Evolutionary conservation across 2,113 vertebrate species (phyloP), one percentile per base, ranked within the genome.

Genomic region (Rhadina sibilatrix): DNA sequence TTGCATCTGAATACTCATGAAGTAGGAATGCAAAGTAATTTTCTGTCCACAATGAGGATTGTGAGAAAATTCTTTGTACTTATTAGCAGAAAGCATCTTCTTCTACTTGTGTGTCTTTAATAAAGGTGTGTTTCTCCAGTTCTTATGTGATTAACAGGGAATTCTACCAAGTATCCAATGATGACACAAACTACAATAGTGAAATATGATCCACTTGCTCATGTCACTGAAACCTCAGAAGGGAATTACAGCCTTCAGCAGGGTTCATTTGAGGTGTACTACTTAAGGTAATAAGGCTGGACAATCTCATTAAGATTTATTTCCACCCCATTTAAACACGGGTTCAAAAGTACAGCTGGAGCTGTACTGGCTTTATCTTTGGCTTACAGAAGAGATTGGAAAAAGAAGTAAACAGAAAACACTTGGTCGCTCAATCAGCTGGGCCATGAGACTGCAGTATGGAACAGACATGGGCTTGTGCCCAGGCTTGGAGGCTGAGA

Each of bases 291-390:
- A 96, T 94, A 92, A 83, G 87, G 77, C 86, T 89, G 81, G 63
- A 70, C 93, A 91, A 93, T 94, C 96, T 97, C 78, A 97, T 97
- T 95, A 96, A 87, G 90, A 93, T 93, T 96, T 94, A 93, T 96
- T 96, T 96, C 81, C 69, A 88, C 78, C 53, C 64, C 78, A 60
- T 72, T 92, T 96, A 93, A 79, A 88, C 54, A 59, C 1, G 21
- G 83, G 96, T 96, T 97, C 96, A 94, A 95, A 97, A 96, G 96
- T 97, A 63, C 93, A 96, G 68, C 89, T 80, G 76, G 40, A 94
- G 93, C 90, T 93, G 33, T 78, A 54, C 57, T 57, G 78, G 83
- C 22, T 94, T 97, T 96, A 76, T 95, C 93, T 96, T 69, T 85
- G 64, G 50, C 90, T 97, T 94, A 89, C 0, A 5, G 89, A 88